Evolutionary conservation across 2,113 vertebrate species (phyloP).

Genomic region (Zapornia atra): DNA sequence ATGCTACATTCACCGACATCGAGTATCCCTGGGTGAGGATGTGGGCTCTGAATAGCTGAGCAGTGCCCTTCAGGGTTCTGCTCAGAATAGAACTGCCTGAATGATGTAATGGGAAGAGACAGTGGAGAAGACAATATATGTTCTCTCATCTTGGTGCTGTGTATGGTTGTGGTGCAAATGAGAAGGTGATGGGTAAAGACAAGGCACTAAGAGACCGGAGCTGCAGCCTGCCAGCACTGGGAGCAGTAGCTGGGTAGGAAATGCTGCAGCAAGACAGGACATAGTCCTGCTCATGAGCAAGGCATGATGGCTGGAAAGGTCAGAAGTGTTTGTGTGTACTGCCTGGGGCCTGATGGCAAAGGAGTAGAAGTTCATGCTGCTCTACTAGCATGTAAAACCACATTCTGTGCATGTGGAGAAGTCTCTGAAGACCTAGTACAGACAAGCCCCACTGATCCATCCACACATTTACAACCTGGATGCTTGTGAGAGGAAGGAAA

Average conservation of each 20-base stretch:
- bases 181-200: neutral
- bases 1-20: neutral
- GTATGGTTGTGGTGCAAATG: neutral
- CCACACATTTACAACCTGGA: neutral
- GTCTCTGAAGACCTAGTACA: neutral
- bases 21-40: neutral
- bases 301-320: neutral
- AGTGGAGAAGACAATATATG: neutral
- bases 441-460: neutral
- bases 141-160: neutral
- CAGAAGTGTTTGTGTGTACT: neutral
- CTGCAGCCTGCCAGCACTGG: neutral
- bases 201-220: neutral
- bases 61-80: neutral
- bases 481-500: neutral
- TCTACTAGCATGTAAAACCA: neutral
- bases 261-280: neutral
- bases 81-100: neutral
- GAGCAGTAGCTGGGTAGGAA: neutral
- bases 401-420: neutral
- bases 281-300: fast-evolving
- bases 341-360: neutral
- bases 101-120: neutral
- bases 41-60: neutral
- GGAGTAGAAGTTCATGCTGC: neutral